These are phyloP conservation scores for Hypothenemus hampei DNA, from an alignment of 1,140 invertebrate genomes.

Conservation along the genomic window DNA sequence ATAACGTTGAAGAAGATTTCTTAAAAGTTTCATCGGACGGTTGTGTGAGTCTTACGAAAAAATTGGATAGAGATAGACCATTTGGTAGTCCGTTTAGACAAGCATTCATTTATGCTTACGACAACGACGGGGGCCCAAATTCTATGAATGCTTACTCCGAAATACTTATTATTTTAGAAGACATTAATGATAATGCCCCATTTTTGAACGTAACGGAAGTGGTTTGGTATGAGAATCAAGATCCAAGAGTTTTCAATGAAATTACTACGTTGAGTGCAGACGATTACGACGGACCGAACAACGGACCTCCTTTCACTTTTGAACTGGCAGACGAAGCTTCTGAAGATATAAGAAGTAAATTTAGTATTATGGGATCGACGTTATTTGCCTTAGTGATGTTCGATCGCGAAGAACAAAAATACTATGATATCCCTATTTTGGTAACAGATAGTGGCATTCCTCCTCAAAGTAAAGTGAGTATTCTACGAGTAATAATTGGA, in stretches of 20 bases:
- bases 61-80: constrained; percentile 82
- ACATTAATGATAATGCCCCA: constrained; percentile 89
- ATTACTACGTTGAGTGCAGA: constrained; percentile 69
- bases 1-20: constrained; percentile 63
- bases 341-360: constrained; percentile 64
- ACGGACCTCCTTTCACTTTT: constrained; percentile 78
- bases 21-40: constrained; percentile 64
- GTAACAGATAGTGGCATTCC: constrained; percentile 79
- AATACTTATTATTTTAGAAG: constrained; percentile 69
- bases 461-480: constrained; percentile 65
- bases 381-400: constrained; percentile 66
- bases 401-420: constrained; percentile 84
- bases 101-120: constrained; percentile 75
- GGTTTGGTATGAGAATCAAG: constrained; percentile 76
- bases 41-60: constrained; percentile 69
- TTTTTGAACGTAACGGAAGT: constrained; percentile 73
- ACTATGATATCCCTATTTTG: constrained; percentile 80
- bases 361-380: constrained; percentile 45
- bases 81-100: constrained; percentile 77
- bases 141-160: constrained; percentile 59
- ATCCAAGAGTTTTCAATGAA: constrained; percentile 50
- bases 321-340: constrained; percentile 62
- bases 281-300: constrained; percentile 71
- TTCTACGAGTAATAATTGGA: constrained; percentile 79
- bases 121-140: constrained; percentile 64